Conservation (phyloP, 1,140 invertebrate genomes). For the Drosophila watanabei region DNA sequence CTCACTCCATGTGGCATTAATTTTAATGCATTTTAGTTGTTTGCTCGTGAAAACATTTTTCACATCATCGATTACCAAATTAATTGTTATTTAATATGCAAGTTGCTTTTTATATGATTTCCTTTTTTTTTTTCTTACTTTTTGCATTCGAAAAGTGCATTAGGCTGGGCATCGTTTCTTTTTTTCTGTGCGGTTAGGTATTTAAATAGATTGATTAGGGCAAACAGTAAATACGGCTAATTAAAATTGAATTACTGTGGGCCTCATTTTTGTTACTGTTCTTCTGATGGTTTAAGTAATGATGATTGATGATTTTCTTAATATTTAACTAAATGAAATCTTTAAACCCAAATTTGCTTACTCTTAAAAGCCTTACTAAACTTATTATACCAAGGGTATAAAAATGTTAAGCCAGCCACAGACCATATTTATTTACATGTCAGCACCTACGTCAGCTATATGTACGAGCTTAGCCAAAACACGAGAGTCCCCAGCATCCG, state of each 20-base stretch:
- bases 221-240: slow-evolving; percentile 22
- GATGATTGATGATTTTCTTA: neutral
- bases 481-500: slow-evolving; percentile 19
- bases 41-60: slow-evolving; percentile 61
- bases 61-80: slow-evolving; percentile 70
- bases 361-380: neutral
- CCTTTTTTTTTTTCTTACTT: neutral
- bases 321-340: neutral
- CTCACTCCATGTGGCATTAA: slow-evolving; percentile 36
- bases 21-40: slow-evolving; percentile 73
- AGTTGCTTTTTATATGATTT: slow-evolving; percentile 36
- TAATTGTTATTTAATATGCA: slow-evolving; percentile 77
- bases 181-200: slow-evolving; percentile 25
- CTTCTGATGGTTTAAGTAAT: slow-evolving; percentile 6
- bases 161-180: slow-evolving; percentile 39
- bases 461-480: slow-evolving; percentile 15
- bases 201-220: slow-evolving; percentile 50
- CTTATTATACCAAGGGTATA: neutral
- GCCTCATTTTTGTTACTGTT: neutral
- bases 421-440: neutral
- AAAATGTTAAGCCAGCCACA: neutral
- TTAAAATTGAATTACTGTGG: slow-evolving; percentile 34
- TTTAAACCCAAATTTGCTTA: neutral
- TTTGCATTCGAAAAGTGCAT: slow-evolving; percentile 69
- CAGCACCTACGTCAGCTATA: slow-evolving; percentile 17